A percentile compares a stretch with the other conserved stretches of the same genome.
Evolutionary conservation across 1,140 invertebrate genomes (phyloP).

Genomic region (Diachasma alloeum): DNA sequence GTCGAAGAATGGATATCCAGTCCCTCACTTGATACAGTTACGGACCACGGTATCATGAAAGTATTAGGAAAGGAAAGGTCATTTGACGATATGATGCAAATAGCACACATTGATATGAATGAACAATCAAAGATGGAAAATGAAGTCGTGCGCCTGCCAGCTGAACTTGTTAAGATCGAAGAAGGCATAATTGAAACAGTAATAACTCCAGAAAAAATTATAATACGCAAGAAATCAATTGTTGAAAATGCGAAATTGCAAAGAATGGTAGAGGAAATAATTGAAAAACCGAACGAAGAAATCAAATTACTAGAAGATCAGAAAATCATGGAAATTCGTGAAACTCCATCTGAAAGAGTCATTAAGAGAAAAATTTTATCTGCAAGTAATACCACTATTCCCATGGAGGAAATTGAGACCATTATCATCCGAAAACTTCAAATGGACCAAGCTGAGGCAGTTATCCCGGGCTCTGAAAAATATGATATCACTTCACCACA

Average conservation of each 20-base stretch:
- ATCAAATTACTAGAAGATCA: slow-evolving; percentile 31
- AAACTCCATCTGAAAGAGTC: slow-evolving; percentile 28
- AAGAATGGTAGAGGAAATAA: slow-evolving; percentile 21
- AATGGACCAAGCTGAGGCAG: slow-evolving; percentile 9
- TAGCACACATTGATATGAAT: too few relatives aligned
- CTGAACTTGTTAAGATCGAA: slow-evolving; percentile 33
- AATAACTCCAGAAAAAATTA: not conserved
- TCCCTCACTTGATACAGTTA: too few relatives aligned
- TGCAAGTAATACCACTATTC: slow-evolving; percentile 36
- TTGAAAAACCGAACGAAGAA: slow-evolving; percentile 28
- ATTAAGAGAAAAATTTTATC: slow-evolving; percentile 35
- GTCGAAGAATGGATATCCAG: not conserved
- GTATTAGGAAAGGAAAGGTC: slow-evolving; percentile 28
- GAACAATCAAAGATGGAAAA: too few relatives aligned
- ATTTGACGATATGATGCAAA: too few relatives aligned
- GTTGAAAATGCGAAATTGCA: not conserved
- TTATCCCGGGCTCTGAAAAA: slow-evolving; percentile 23
- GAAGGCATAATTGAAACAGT: slow-evolving; percentile 29
- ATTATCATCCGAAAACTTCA: slow-evolving; percentile 18
- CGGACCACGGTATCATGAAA: too few relatives aligned
- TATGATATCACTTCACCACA: slow-evolving; percentile 33
- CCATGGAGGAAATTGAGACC: slow-evolving; percentile 10
- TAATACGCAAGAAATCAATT: not conserved
- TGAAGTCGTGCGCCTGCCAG: not conserved
- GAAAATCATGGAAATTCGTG: slow-evolving; percentile 32